Evolutionary conservation across 2,113 vertebrate species (phyloP), one percentile per base, ranked within the genome.

Genomic region (Ariopsis seemanni): DNA sequence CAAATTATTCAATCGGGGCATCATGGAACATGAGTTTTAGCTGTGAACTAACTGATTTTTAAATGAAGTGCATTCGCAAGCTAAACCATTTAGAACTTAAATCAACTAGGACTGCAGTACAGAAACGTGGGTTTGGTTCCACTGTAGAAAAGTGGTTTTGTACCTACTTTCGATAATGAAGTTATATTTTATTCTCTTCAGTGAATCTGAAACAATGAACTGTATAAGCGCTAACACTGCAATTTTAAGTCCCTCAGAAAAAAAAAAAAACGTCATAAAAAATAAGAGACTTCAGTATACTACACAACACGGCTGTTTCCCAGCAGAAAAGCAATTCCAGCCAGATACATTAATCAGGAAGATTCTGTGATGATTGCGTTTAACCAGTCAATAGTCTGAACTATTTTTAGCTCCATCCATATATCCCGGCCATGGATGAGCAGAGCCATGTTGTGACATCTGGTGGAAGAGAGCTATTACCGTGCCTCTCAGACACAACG

Each of bases 271-370:
- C 0, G 20, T 22, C 20, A 17, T n/a, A 5, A 11, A 78, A 53
- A n/a, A 42, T 42, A 25, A 77, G 22, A 78, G 25, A 55, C 20
- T 75, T 25, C 20, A 75, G 69, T 9, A 72, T 20, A 67, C 30
- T 18, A 18, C 2, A 7, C 18, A 52, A 52, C 30, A 58, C 27
- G 52, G 10, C 5, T 77, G 74, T 25, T 79, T 79, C 55, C 14
- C 15, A 80, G 78, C n/a, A 18, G n/a, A 80, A 57, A 80, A 58
- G n/a, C 78, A 34, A 57, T 80, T 80, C n/a, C 55, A 34, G 77
- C n/a, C 52, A 57, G 53, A 57, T 3, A 57, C 77, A 79, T 57
- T 30, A 57, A 30, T 79, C 77, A 57, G 77, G 53, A 18, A 18
- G 17, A 60, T 60, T 58, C 55, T 78, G 55, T 42, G 78, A 81